Conservation (phyloP, 2,888 invertebrate genomes). For the Syrista parreyssii region DNA sequence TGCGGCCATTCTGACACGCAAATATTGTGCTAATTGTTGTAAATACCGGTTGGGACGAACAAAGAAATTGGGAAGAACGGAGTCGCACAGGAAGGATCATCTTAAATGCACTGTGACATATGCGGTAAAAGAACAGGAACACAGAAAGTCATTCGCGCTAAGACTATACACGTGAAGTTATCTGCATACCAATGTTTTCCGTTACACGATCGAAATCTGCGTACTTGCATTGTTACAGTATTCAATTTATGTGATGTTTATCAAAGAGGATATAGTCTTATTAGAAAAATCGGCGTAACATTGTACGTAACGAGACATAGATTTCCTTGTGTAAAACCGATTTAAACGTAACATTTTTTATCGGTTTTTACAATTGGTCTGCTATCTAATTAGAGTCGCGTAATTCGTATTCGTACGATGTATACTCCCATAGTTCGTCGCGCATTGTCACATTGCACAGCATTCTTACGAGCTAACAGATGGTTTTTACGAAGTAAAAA, state of each 20-base stretch:
- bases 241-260: background rate
- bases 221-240: background rate
- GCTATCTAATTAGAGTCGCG: background rate
- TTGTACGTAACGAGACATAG: background rate
- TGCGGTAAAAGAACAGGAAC: slow-evolving; percentile 1
- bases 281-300: background rate
- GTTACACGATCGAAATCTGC: background rate
- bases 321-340: background rate
- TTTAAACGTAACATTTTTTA: background rate
- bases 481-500: background rate
- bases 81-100: background rate
- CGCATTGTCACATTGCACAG: background rate
- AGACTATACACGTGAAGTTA: background rate
- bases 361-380: background rate
- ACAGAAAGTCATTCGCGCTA: background rate
- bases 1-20: slow-evolving; percentile 33
- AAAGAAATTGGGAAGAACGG: slow-evolving; percentile 12
- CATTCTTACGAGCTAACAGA: background rate
- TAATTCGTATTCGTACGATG: background rate
- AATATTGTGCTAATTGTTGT: slow-evolving; percentile 24
- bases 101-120: slow-evolving; percentile 27
- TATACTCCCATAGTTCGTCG: background rate
- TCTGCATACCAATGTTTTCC: background rate
- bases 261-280: background rate
- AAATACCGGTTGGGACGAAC: slow-evolving; percentile 16